These are phyloP conservation scores for Gracilinanus agilis DNA, from an alignment of 2,113 vertebrate genomes.

Conservation along the genomic window DNA sequence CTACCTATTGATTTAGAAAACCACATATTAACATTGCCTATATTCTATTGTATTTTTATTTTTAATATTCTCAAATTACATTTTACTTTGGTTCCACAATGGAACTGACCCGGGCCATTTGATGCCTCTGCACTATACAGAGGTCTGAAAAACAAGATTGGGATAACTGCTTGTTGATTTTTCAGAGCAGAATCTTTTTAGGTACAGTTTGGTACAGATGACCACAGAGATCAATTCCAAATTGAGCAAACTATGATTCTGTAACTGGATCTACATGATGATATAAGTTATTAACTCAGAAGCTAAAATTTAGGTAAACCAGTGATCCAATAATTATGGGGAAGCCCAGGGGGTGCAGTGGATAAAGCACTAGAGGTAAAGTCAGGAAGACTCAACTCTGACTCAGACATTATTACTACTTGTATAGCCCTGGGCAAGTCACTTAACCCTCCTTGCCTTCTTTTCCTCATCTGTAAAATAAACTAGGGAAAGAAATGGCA, in stretches of 20 bases:
- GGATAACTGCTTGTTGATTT: background rate
- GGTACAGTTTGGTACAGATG: background rate
- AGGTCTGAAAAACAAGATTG: background rate
- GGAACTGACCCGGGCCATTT: background rate
- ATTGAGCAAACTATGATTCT: background rate
- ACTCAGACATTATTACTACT: too few species aligned
- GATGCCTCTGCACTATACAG: background rate
- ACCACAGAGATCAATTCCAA: background rate
- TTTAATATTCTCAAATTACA: background rate
- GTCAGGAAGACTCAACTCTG: too few species aligned
- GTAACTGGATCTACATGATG: background rate
- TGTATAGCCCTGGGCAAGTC: too few species aligned
- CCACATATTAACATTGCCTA: background rate
- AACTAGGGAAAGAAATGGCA: too few species aligned
- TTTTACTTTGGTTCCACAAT: background rate
- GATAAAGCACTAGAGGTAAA: too few species aligned
- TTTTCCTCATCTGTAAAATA: too few species aligned
- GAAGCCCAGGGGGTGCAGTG: too few species aligned
- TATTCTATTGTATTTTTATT: background rate
- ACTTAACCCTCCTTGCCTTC: too few species aligned
- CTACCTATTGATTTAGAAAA: background rate
- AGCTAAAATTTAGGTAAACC: background rate
- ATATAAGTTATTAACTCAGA: background rate
- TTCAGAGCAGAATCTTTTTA: background rate
- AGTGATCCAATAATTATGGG: background rate